Evolutionary conservation across 37 sponge, comb jelly and placozoan species (phyloP).

Genomic region (Chondrilla cf. caribensis): DNA sequence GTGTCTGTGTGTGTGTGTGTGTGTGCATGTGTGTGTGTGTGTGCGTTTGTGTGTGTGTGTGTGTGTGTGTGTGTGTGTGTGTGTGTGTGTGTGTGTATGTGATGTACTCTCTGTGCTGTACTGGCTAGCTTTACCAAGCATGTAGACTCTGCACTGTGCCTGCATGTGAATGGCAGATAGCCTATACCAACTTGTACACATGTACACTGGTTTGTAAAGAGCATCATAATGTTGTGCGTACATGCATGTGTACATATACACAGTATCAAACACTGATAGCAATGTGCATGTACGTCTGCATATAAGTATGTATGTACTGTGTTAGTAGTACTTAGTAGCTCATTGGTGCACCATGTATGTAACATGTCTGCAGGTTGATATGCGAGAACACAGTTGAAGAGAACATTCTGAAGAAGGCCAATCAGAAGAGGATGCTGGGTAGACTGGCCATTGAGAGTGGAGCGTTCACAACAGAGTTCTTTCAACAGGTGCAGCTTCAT

Average conservation of each 20-base stretch:
- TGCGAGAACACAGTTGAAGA: slow-evolving; percentile 93
- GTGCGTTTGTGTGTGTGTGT: neutral
- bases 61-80: too few relatives aligned
- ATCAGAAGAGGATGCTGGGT: slow-evolving; percentile 93
- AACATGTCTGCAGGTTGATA: slow-evolving; percentile 80
- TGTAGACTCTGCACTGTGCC: neutral
- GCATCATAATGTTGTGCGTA: too few relatives aligned
- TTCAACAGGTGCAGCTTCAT: slow-evolving; percentile 84
- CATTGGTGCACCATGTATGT: neutral
- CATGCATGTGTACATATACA: too few relatives aligned
- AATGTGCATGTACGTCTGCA: neutral
- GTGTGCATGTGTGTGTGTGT: neutral
- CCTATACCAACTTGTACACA: neutral
- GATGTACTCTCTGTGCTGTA: neutral
- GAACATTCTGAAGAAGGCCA: slow-evolving; percentile 98
- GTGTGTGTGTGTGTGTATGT: slow-evolving; percentile 4
- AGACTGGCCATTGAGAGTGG: slow-evolving; percentile 97
- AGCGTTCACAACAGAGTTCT: slow-evolving; percentile 95
- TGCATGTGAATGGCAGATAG: slow-evolving; percentile 11
- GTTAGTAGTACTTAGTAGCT: neutral
- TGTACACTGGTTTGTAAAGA: too few relatives aligned
- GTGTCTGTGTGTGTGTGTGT: neutral
- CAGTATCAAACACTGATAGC: too few relatives aligned
- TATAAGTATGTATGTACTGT: neutral
- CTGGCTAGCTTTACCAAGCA: slow-evolving; percentile 25